Evolutionary conservation across 1,140 invertebrate genomes (phyloP).

Genomic region (Dreissena rostriformis): DNA sequence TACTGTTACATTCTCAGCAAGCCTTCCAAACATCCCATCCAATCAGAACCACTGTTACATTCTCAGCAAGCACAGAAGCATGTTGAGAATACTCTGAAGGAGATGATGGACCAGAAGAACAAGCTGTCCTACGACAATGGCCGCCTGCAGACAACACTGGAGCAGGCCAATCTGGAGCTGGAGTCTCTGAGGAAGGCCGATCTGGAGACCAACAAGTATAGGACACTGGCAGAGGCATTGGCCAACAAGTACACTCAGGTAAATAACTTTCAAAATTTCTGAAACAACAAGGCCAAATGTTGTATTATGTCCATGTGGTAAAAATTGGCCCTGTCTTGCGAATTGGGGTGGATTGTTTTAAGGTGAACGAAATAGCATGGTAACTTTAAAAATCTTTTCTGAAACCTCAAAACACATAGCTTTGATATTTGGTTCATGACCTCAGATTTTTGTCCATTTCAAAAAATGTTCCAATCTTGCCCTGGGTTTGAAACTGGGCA

Average conservation of each 20-base stretch:
- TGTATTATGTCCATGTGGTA: too few relatives aligned
- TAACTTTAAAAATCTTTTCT: too few relatives aligned
- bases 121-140: conserved; percentile 79
- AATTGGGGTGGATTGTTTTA: too few relatives aligned
- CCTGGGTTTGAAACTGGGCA: too few relatives aligned
- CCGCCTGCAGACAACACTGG: conserved; percentile 71
- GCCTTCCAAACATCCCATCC: neutral
- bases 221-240: conserved; percentile 64
- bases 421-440: too few relatives aligned
- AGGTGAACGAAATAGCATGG: too few relatives aligned
- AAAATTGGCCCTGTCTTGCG: too few relatives aligned
- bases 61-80: conserved; percentile 68
- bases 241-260: conserved; percentile 75
- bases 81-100: conserved; percentile 72
- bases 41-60: neutral
- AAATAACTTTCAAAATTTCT: neutral
- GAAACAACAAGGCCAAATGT: too few relatives aligned
- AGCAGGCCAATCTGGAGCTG: conserved; percentile 70
- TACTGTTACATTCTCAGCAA: too few relatives aligned
- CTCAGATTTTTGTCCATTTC: too few relatives aligned
- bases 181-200: conserved; percentile 62
- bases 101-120: conserved; percentile 79
- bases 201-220: conserved; percentile 65
- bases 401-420: too few relatives aligned
- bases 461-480: too few relatives aligned